Conservation (phyloP, 2,888 invertebrate species). For the Cephus runcator region DNA sequence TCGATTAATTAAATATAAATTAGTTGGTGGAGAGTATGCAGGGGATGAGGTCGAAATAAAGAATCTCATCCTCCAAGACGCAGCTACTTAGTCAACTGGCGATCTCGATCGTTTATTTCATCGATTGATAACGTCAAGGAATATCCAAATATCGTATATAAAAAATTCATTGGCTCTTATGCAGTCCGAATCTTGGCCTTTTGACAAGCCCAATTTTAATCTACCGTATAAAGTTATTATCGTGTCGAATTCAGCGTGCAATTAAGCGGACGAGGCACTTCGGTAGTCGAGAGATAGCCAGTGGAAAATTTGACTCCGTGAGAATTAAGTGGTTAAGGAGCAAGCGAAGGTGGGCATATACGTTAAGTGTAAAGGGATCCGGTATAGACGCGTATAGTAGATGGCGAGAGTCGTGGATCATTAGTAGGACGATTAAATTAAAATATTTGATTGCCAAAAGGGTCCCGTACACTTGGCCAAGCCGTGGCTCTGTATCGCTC, state of each 20-base stretch:
- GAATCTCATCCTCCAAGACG: background rate
- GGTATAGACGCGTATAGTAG: background rate
- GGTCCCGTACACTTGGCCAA: slow-evolving; percentile 23
- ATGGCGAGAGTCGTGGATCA: slow-evolving; percentile 31
- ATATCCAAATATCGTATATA: background rate
- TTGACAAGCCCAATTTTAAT: background rate
- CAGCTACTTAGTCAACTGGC: slow-evolving; percentile 6
- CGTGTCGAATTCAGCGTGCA: background rate
- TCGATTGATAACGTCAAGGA: background rate
- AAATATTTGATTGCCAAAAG: slow-evolving; percentile 64
- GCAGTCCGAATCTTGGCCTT: background rate
- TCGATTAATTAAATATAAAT: slow-evolving; percentile 55
- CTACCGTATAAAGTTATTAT: background rate
- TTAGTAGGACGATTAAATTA: slow-evolving; percentile 62
- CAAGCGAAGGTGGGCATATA: background rate
- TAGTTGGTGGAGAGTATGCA: slow-evolving; percentile 22
- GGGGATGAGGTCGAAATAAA: background rate
- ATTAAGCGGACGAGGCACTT: background rate
- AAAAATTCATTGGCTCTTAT: background rate
- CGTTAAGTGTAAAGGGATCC: background rate
- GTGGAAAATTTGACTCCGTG: background rate
- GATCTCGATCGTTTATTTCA: background rate
- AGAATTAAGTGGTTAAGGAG: background rate
- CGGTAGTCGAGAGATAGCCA: background rate
- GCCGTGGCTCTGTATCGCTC: slow-evolving; percentile 34